Evolutionary conservation across 2,113 vertebrate genomes (phyloP), one percentile per base, ranked within the genome.

Genomic region (Elaphurus davidianus): DNA sequence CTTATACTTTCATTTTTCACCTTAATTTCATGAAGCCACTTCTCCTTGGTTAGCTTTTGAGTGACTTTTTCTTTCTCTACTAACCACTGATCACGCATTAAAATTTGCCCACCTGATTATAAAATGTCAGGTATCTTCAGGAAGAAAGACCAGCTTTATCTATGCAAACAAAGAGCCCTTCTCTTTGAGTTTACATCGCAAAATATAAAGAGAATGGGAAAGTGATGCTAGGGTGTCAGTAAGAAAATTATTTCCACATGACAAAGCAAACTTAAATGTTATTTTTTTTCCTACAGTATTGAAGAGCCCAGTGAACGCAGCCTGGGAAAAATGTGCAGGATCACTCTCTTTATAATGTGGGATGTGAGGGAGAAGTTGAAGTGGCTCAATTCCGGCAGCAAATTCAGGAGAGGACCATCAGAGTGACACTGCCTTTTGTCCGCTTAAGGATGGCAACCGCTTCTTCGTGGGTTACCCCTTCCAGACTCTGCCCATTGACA

Each of bases 391-490:
- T 86, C n/a, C 52, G 84, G 33, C 16, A 95, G 45, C 6, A 43
- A 86, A 23, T 47, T 99, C 99, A 99, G 0, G 99, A 99, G 6
- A 99, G 98, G 95, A 99, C 99, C 86, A 99, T 99, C 90, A 99
- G 98, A 3, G 99, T 99, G 96, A 99, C 99, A 0, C 99, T 99
- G 98, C 99, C 99, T 99, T 99, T 99, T 97, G 99, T 99, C 98
- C 99, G 99, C 98, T 99, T 99, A 95, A 99, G 99, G 98, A 99
- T 99, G 96, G 99, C 99, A 5, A 99, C 99, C 0, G 99, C 99
- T 97, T 99, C 99, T 98, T 99, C 99, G 1, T 99, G 99, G 27
- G 99, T 99, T 33, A 99, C 99, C 1, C 99, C 99, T 96, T 99
- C 99, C 91, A 99, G 99, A 93, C 99, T 99, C 98, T 99, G 99